phyloP scores from a whole-genome alignment of 2,888 invertebrate species.

The Parnassius smintheus region DNA sequence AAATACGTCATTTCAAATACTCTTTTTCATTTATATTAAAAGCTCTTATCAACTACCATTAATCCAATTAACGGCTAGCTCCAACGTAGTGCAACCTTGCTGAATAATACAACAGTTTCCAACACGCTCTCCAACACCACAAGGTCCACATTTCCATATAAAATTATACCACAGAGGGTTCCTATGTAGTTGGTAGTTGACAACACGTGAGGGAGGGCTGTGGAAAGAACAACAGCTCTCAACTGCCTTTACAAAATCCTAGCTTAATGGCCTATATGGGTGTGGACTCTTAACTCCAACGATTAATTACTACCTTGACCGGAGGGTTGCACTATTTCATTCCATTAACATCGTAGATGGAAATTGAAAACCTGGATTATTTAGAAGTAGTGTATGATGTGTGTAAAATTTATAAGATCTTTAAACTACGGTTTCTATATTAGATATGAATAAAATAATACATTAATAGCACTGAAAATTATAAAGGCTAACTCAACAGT shows the following conservation, averaged over 20 bases:
- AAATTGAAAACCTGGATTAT: slow-evolving; percentile 34
- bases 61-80: slow-evolving; percentile 72
- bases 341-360: slow-evolving; percentile 37
- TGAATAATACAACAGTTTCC: slow-evolving; percentile 73
- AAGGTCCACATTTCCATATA: slow-evolving; percentile 36
- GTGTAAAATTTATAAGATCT: too few relatives aligned
- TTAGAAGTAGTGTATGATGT: neutral
- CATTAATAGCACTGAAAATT: too few relatives aligned
- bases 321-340: slow-evolving; percentile 37
- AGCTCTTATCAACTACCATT: slow-evolving; percentile 73
- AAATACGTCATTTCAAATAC: slow-evolving; percentile 8
- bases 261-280: slow-evolving; percentile 71
- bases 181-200: slow-evolving; percentile 43
- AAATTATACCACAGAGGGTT: slow-evolving; percentile 17
- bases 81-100: slow-evolving; percentile 56
- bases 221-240: slow-evolving; percentile 64
- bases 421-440: too few relatives aligned
- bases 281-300: slow-evolving; percentile 51
- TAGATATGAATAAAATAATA: too few relatives aligned
- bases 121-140: slow-evolving; percentile 41
- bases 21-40: slow-evolving; percentile 55
- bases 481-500: too few relatives aligned
- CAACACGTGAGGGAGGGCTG: slow-evolving; percentile 63
- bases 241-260: slow-evolving; percentile 55
- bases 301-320: slow-evolving; percentile 71